Evolutionary conservation across 1,140 invertebrate genomes (phyloP).

Genomic region (Bombus superbus): DNA sequence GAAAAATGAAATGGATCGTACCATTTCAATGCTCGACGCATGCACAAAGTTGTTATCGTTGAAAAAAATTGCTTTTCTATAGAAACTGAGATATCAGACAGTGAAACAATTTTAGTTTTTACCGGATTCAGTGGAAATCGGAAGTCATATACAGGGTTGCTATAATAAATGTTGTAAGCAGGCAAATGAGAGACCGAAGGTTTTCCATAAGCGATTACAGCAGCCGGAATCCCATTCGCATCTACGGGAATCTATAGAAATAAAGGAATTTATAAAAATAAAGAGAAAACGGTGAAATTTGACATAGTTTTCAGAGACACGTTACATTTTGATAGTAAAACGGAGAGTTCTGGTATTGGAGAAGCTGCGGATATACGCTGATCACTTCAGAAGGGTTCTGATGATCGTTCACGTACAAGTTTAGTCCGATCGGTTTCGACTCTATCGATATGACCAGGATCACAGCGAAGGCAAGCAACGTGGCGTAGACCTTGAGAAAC

Average conservation of each 20-base stretch:
- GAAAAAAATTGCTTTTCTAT: not conserved
- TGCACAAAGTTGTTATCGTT: too few species aligned
- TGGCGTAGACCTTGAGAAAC: slow-evolving; percentile 15
- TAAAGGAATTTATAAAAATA: not conserved
- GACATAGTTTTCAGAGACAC: not conserved
- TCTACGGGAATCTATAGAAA: slow-evolving; percentile 42
- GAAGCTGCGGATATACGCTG: slow-evolving; percentile 47
- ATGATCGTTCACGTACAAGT: slow-evolving; percentile 18
- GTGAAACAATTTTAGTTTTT: slow-evolving; percentile 4
- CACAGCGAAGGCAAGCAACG: slow-evolving; percentile 16
- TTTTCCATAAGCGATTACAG: slow-evolving; percentile 45
- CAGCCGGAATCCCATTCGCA: slow-evolving; percentile 14
- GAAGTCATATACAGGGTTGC: slow-evolving; percentile 63
- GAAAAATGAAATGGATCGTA: not conserved
- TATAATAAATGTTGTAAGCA: slow-evolving; percentile 62
- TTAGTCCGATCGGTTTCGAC: slow-evolving; percentile 40
- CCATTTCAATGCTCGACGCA: not conserved
- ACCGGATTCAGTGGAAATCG: slow-evolving; percentile 67
- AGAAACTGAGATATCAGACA: not conserved
- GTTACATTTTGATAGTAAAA: slow-evolving; percentile 65
- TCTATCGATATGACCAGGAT: slow-evolving; percentile 26
- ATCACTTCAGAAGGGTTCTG: slow-evolving; percentile 1
- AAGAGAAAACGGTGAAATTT: too few species aligned
- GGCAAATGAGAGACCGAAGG: slow-evolving; percentile 53
- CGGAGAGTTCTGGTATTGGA: slow-evolving; percentile 56